These are phyloP conservation scores for Xestia ashworthii DNA, from an alignment of 2,888 invertebrate genomes.

Conservation along the genomic window DNA sequence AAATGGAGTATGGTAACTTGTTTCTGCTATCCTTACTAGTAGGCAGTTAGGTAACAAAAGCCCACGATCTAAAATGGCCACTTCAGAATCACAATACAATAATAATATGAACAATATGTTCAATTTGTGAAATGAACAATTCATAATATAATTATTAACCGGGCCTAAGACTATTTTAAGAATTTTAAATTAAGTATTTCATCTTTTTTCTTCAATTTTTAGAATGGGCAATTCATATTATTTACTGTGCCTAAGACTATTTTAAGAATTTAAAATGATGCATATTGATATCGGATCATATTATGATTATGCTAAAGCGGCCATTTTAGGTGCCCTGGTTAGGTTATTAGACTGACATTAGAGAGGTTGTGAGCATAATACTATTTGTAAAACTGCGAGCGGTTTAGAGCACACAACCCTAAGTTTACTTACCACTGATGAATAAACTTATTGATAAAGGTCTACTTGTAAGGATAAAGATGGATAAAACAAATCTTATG, in stretches of 20 bases:
- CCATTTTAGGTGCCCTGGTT: not conserved
- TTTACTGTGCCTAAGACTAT: no score
- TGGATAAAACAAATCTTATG: not conserved
- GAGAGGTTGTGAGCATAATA: not conserved
- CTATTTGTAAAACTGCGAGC: not conserved
- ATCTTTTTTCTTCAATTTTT: no score
- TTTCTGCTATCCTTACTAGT: slow-evolving; percentile 30
- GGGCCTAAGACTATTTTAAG: no score
- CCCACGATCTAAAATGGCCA: no score
- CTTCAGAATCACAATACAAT: no score
- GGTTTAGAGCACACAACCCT: not conserved
- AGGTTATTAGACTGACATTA: not conserved
- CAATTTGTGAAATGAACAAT: not conserved
- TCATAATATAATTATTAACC: no score
- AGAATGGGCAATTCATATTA: no score
- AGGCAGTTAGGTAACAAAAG: not conserved
- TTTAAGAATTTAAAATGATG: no score
- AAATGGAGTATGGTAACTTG: not conserved
- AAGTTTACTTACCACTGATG: not conserved
- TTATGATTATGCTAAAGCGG: no score
- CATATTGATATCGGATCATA: no score
- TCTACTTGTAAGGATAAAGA: not conserved
- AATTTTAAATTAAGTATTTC: no score
- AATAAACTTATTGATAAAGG: not conserved
- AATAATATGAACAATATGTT: no score